Evolutionary conservation across 2,888 invertebrate genomes (phyloP), one percentile per base, ranked within the genome.

Genomic region (Blastobasis lacticolella): DNA sequence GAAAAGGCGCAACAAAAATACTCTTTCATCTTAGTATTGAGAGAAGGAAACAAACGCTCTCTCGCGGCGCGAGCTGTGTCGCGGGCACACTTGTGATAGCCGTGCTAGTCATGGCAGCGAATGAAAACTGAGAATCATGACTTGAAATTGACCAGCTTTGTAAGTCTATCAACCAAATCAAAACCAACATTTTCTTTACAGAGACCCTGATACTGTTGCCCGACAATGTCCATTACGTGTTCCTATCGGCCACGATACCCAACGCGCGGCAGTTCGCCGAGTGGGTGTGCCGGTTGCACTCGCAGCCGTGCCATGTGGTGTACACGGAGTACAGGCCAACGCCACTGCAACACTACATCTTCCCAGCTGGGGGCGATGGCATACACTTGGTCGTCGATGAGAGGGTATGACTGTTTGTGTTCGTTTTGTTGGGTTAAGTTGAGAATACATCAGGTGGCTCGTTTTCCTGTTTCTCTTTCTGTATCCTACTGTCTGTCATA

Each of bases 241-340:
- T 99, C 77, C 90, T 99, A 0, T 99, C 99, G 0, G 99, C 99
- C 8, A 99, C 99, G 0, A 99, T 99, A 65, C 99, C 99, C 3
- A 99, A 99, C 84, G 99, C 99, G 4, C 90, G 97, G 4, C 99
- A 99, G 84, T 97, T 97, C 77, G 95, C 93, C 0, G 96, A 97
- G 80, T 97, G 96, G 96, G 95, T 97, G n/a, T 93, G 95, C 50
- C 94, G 97, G 73, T 89, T 99, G 45, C 98, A 99, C 81, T 94
- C 95, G 55, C 95, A 98, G 86, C 98, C 99, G 0, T 99, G 99
- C 69, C 99, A 99, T 78, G 99, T 99, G 42, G 97, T 99, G 40
- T 99, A 99, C 81, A 99, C 99, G 0, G 99, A 99, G 78, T 99
- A 94, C 77, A 89, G 99, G 43, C 99, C 99, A 1, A 98, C 98